Evolutionary conservation across 2,888 invertebrate species (phyloP), one percentile per base, ranked within the genome.

Genomic region (Sinopyrophorus schimmeli): DNA sequence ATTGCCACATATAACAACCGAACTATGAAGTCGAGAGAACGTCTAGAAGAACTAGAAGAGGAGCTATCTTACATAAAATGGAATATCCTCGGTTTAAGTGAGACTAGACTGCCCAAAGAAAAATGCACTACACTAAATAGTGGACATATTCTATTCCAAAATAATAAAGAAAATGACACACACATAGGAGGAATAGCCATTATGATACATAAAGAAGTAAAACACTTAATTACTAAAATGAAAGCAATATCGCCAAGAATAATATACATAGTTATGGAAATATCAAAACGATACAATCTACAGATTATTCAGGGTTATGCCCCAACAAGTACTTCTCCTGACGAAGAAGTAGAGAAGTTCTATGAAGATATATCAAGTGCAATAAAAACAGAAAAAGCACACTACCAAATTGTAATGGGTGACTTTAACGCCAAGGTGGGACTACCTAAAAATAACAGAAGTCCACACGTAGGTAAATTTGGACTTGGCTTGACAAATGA

Each of bases 41-140:
- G 12, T 10, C n/a, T 27, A 27, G 11, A 27, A 27, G 27, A 10
- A 27, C 11, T 27, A 27, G 11, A 27, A n/a, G 9, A 11, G 12
- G 9, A 11, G 3, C 12, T 27, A 12, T 27, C 9, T 10, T 27
- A 10, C 12, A 27, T 5, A 5, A 27, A 27, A 10, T 10, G 27
- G 10, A 27, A 27, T 7, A n/a, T 27, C 11, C 27, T 27, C 3
- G 11, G 27, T n/a, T 27, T 27, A 10, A 10, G 27, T 10, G 27
- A 27, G 11, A 27, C 27, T 10, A 27, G 27, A 27, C 12, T 27
- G 7, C 7, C 12, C 7, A 14, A 27, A 27, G 27, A 27, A 27
- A 27, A 11, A 27, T 6, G 27, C 27, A 27, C 27, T 27, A 7
- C 7, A 27, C n/a, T 27, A 27, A n/a, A n/a, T n/a, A n/a, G n/a